Base-by-base conservation (phyloP, 2,113 vertebrate genomes). In the Syrrhaptes paradoxus region DNA sequence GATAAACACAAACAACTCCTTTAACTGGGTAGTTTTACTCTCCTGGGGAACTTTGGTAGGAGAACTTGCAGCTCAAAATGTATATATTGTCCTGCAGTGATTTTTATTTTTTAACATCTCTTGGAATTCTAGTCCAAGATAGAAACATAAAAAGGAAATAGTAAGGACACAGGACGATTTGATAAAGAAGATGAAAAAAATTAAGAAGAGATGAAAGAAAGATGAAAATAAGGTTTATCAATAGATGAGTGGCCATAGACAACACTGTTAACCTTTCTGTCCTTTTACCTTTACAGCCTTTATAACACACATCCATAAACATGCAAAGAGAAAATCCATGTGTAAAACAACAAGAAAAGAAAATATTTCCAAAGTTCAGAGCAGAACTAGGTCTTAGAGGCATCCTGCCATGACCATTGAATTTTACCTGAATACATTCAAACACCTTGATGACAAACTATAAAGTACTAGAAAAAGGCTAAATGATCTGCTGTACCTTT, bases 141-240 rank as follows among this genome's bases (percentile, higher is more conserved):
- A 3, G 5, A 52, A 77, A 68, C 0, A 1, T 49, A 48, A 29
- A 36, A 89, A 62, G 43, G 1, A 4, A 65, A 11, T 4, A 4
- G 1, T 31, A 51, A 63, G 6, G 7, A 21, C 1, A 17, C 0
- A 6, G 0, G 10, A 48, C 4, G 6, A 65, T 52, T 19, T 43
- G 16, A 15, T 24, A 70, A 74, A 26, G 13, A 57, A 59, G 4
- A 45, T 9, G 1, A 13, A 25, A 10, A 36, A 29, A 26, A 6
- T 0, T 11, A 18, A 28, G 7, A 32, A 52, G 6, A 32, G 0
- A 24, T 7, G 4, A 72, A 71, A n/a, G 5, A 55, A 82, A 61
- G 1, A n/a, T 5, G 0, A 7, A 12, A 26, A 52, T 19, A 5
- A 43, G 7, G 4, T 16, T 61, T 41, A 57, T 2, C 1, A 0